phyloP scores from a whole-genome alignment of 2,113 vertebrate genomes.

The Fregata magnificens region DNA sequence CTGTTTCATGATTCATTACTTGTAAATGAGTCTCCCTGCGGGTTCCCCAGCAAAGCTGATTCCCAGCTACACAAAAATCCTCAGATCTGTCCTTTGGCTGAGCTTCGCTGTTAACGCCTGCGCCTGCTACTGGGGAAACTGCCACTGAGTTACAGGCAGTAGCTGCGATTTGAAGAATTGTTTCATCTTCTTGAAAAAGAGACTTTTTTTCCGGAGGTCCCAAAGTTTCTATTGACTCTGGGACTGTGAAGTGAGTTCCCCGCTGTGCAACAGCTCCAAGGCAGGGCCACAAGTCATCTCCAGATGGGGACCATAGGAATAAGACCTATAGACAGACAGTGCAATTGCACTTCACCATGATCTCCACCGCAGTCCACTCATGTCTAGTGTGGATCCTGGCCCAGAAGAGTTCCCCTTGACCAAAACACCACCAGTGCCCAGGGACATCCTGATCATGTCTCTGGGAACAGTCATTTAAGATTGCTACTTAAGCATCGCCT shows the following conservation, averaged over 20 bases:
- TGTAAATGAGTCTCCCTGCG: conserved; percentile 34
- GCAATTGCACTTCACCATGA: not conserved
- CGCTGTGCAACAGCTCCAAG: not conserved
- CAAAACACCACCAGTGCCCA: not conserved
- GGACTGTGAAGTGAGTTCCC: not conserved
- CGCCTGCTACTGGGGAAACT: not conserved
- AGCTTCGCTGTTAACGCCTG: not conserved
- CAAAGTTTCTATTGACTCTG: not conserved
- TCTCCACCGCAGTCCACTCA: too few relatives aligned
- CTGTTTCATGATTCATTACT: conserved; percentile 53
- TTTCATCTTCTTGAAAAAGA: not conserved
- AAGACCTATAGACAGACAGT: not conserved
- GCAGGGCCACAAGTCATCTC: not conserved
- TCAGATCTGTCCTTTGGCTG: not conserved
- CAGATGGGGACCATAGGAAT: not conserved
- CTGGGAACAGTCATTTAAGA: not conserved
- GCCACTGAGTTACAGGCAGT: not conserved
- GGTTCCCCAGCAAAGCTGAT: not conserved
- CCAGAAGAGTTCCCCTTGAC: not conserved
- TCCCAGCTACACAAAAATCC: not conserved
- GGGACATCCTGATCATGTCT: not conserved
- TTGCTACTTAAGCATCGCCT: not conserved
- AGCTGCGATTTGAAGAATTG: not conserved
- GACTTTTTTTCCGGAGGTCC: not conserved
- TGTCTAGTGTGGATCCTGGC: not conserved